Evolutionary conservation across 2,888 invertebrate genomes (phyloP), one percentile per base, ranked within the genome.

Genomic region (Rutpela maculata): DNA sequence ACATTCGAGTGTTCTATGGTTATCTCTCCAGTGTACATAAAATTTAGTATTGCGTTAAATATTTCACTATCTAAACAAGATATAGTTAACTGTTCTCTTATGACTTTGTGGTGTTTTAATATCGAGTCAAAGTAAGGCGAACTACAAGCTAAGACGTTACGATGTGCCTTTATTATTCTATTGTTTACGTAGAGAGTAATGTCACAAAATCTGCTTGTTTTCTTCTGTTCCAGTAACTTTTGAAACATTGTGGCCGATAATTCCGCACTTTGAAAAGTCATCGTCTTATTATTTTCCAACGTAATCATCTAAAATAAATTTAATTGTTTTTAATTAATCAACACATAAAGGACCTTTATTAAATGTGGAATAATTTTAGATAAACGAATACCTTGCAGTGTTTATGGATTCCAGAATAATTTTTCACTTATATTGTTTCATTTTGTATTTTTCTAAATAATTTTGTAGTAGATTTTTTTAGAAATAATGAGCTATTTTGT

Each of bases 101-200:
- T 89, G 68, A 92, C 89, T 86, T 91, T 91, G 82, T 90, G 90
- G 79, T 90, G 90, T 80, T 92, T 92, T 78, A 93, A 88, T 74
- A 93, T 91, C 19, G 93, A 91, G 84, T 93, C 93, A 85, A 94
- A 93, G 86, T 93, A 93, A 0, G 93, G 93, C 75, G 93, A 93
- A 86, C 92, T 92, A 12, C 93, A 92, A 1, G 93, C 93, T 70
- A 94, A 87, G 73, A 94, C 92, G 87, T 92, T 92, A 62, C 93
- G 90, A 87, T 94, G 94, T 15, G 93, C 93, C 82, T 91, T 90
- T 81, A 93, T 91, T 78, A 91, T 90, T 82, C 90, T 91, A 68
- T 91, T 92, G 83, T 92, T 91, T 10, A 93, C 92, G 83, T 92
- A 91, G 11, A 94, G 89, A 11, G 92, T 91, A 11, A 93, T 90